Evolutionary conservation across 2,797 vertebrate genomes (phyloP), one percentile per base, ranked within the genome.

Genomic region (Coreius guichenoti): DNA sequence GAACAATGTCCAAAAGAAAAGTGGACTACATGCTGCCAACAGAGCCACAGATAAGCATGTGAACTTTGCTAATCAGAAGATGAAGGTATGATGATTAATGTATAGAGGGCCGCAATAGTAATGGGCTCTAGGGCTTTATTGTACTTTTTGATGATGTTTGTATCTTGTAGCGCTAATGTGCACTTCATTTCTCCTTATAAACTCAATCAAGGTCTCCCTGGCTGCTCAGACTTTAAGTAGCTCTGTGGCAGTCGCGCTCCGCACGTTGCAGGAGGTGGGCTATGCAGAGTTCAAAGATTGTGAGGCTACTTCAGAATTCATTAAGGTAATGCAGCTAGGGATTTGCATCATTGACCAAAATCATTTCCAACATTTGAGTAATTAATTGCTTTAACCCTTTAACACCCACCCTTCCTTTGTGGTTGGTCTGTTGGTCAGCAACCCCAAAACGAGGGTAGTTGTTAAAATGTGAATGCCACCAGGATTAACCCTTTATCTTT

Each of bases 11-110:
- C 82, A 67, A 51, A n/a, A 26, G 36, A 9, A 83, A 19, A 29
- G 19, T n/a, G 72, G 82, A 51, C 58, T 83, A 14, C 82, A 75
- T 67, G 72, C 58, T n/a, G 45, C 58, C 43, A 76, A 51, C 72
- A 76, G 33, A 26, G 63, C 13, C 2, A 75, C 74, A 4, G 23
- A 61, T n/a, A 61, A 58, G 23, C 56, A 58, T 58, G 56, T 58
- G 7, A 8, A 58, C 56, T 58, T 58, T 58, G 56, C 7, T 58
- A 23, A 23, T 23, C 56, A 58, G 56, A 58, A 58, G 56, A 61
- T 61, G 58, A 61, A 45, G 43, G 43, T 45, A 45, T 45, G 43
- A 45, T 45, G 11, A 45, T 45, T 45, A n/a, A n/a, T n/a, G n/a
- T n/a, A n/a, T n/a, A n/a, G n/a, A n/a, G n/a, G n/a, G n/a, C n/a